Base-by-base conservation (phyloP, 2,888 invertebrate genomes). In the Drosophila subsilvestris region DNA sequence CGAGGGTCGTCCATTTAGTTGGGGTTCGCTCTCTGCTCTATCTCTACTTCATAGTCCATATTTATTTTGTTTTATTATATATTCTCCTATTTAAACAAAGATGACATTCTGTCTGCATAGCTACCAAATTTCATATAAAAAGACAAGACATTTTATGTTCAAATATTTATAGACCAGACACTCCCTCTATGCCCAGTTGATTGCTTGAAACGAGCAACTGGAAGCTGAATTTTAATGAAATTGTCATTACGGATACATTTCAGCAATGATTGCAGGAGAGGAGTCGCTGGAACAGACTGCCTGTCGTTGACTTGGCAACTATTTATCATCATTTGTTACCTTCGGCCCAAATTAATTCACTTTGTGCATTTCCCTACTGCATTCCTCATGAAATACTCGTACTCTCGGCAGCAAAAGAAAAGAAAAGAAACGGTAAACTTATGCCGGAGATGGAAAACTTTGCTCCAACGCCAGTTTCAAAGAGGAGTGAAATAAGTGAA, bases 311-410 rank as follows among this genome's bases (percentile, higher is more conserved):
- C 65, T 48, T 48, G 65, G 65, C 66, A 66, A 66, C 66, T 56
- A 63, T 63, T 63, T 56, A 68, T 66, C 48, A 68, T 55, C 32
- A 56, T 47, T 55, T 12, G 69, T 56, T 66, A 66, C 66, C 69
- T 69, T 55, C 68, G 56, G n/a, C 55, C 48, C 32, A 55, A 67
- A 55, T 67, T 55, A 65, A 65, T 65, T 68, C 55, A 65, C 65
- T 65, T 66, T 66, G 43, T 66, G 66, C 66, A 66, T 56, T 69
- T 56, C 18, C 18, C 14, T 42, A 43, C 57, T 66, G 66, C 66
- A 66, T 56, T 68, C 56, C 25, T 49, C 17, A 8, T 6, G 9
- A 47, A 67, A 42, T 66, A 53, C 53, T 54, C 56, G 29, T 66
- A 53, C 53, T 54, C 56, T 54, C 1, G 2, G n/a, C 4, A 42